Percentiles rank a stretch among this genome's conserved stretches.
phyloP scores from a whole-genome alignment of 2,113 vertebrate genomes.

The Peromyscus californicus region DNA sequence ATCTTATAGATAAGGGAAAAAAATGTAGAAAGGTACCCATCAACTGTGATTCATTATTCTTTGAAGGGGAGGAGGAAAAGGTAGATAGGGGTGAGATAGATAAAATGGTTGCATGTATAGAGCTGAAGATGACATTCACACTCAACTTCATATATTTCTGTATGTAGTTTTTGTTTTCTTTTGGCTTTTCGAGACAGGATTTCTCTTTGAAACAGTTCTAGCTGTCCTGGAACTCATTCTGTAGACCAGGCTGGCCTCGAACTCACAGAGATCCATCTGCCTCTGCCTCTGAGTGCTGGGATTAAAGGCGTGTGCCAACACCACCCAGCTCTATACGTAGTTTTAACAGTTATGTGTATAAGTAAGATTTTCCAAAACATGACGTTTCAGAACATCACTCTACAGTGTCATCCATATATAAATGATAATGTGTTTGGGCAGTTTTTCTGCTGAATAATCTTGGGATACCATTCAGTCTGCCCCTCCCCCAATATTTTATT shows the following conservation, averaged over 20 bases:
- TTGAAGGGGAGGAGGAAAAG: not conserved
- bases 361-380: not conserved
- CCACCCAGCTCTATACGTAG: too few species aligned
- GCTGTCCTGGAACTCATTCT: too few species aligned
- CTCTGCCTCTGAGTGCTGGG: too few species aligned
- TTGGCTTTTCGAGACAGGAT: too few species aligned
- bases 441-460: not conserved
- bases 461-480: conserved; percentile 3
- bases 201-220: too few species aligned
- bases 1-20: not conserved
- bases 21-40: not conserved
- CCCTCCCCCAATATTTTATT: conserved; percentile 16
- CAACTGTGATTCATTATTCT: not conserved
- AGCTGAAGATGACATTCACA: not conserved
- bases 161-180: not conserved
- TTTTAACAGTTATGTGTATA: not conserved
- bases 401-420: not conserved
- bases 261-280: too few species aligned
- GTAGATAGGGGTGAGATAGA: not conserved
- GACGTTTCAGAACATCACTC: not conserved
- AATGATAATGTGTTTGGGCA: not conserved
- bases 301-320: too few species aligned
- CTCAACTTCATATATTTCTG: not conserved
- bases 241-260: too few species aligned
- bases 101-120: not conserved